phyloP scores from a whole-genome alignment of 1,140 invertebrate species.

The Trichoplusia ni region DNA sequence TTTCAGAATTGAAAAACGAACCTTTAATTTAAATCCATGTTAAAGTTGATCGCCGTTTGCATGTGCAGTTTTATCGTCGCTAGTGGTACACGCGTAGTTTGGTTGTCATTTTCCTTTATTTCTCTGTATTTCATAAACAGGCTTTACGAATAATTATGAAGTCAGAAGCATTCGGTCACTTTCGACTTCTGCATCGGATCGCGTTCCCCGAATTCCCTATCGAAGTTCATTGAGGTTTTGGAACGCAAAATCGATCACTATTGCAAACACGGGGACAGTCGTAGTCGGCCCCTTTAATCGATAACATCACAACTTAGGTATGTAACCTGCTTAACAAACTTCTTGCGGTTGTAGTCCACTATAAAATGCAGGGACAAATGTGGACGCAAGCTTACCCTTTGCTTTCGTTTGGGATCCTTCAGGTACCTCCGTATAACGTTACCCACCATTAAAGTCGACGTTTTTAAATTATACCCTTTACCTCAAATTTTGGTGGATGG shows the following conservation, averaged over 20 bases:
- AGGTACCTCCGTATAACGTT: too few relatives aligned
- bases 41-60: too few relatives aligned
- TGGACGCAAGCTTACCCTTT: constrained; percentile 1
- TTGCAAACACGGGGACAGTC: constrained; percentile 11
- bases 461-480: too few relatives aligned
- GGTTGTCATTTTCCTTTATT: too few relatives aligned
- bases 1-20: too few relatives aligned
- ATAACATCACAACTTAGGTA: constrained; percentile 2
- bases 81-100: too few relatives aligned
- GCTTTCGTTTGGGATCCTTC: constrained; percentile 15
- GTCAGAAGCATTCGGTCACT: constrained; percentile 37
- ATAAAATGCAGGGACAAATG: constrained; percentile 15
- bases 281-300: constrained; percentile 19
- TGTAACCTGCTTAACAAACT: not conserved
- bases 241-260: constrained; percentile 9
- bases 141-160: constrained; percentile 5
- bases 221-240: constrained; percentile 38
- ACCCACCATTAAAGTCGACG: too few relatives aligned
- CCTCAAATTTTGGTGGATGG: constrained; percentile 1
- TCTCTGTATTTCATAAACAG: too few relatives aligned
- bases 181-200: constrained; percentile 22
- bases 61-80: too few relatives aligned
- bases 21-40: too few relatives aligned
- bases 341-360: not conserved
- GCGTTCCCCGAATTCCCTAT: constrained; percentile 25